Evolutionary conservation across 92 coral and sea anemone species (phyloP).

Genomic region (Heliopora coerulea): DNA sequence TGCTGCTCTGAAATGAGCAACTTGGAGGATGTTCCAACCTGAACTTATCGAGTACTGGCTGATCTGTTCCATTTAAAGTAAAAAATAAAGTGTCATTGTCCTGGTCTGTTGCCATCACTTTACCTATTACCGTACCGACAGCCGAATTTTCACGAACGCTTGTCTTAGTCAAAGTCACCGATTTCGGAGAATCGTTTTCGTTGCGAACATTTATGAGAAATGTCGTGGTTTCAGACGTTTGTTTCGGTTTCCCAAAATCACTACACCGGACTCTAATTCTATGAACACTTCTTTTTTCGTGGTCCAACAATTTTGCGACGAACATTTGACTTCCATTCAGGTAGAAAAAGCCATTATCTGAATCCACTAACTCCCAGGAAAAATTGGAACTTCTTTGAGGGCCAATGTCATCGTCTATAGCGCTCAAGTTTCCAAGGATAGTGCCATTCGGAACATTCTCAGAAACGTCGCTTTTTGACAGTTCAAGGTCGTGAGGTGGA

Average conservation of each 20-base stretch:
- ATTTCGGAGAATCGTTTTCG: conserved; percentile 79
- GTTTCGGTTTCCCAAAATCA: conserved; percentile 73
- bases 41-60: conserved; percentile 56
- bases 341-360: conserved; percentile 56
- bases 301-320: conserved; percentile 61
- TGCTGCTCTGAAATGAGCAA: background rate
- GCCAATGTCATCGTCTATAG: conserved; percentile 79
- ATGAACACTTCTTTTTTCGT: conserved; percentile 64
- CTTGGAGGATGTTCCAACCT: conserved; percentile 29
- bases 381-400: conserved; percentile 60
- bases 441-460: conserved; percentile 71
- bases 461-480: conserved; percentile 56
- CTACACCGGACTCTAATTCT: conserved; percentile 64
- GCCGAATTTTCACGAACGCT: conserved; percentile 76
- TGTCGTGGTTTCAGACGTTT: conserved; percentile 19
- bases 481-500: conserved; percentile 71
- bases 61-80: conserved; percentile 63
- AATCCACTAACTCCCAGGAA: conserved; percentile 58
- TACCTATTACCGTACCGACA: conserved; percentile 63
- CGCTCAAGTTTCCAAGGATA: conserved; percentile 65
- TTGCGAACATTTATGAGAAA: conserved; percentile 41
- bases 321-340: conserved; percentile 53
- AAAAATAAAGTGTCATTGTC: conserved; percentile 72
- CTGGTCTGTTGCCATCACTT: conserved; percentile 67
- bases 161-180: conserved; percentile 57